phyloP scores from a whole-genome alignment of 2,797 vertebrate species.

The Amniataba percoides region DNA sequence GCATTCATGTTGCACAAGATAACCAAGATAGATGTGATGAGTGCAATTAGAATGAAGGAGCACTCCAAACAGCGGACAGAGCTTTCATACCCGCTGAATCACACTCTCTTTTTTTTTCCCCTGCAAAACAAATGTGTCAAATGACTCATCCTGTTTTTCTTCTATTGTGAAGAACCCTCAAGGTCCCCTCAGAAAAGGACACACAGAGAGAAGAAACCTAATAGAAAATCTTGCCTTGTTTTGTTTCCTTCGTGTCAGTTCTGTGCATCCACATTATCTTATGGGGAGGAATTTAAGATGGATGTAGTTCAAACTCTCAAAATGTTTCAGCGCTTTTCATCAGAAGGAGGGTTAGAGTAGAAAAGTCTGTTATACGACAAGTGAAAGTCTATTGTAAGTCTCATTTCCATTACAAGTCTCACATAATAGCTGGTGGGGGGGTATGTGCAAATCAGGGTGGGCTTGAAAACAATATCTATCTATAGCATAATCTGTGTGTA shows the following conservation, averaged over 20 bases:
- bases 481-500: too few species aligned
- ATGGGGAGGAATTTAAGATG: background rate
- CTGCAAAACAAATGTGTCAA: background rate
- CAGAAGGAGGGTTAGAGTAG: background rate
- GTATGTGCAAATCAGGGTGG: too few species aligned
- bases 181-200: slow-evolving; percentile 32
- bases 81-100: slow-evolving; percentile 18
- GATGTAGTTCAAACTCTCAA: background rate
- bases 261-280: background rate
- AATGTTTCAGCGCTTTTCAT: background rate
- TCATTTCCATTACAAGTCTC: too few species aligned
- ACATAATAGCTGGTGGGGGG: too few species aligned
- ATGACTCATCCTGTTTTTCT: slow-evolving; percentile 45
- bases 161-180: slow-evolving; percentile 12
- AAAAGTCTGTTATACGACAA: background rate
- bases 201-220: background rate
- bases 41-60: slow-evolving; percentile 31
- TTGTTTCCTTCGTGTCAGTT: slow-evolving; percentile 4
- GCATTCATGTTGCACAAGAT: slow-evolving; percentile 34
- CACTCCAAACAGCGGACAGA: background rate
- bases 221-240: slow-evolving; percentile 9
- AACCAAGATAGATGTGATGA: slow-evolving; percentile 33
- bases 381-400: too few species aligned
- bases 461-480: too few species aligned
- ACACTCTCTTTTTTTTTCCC: background rate